Evolutionary conservation across 2,113 vertebrate species (phyloP), one percentile per base, ranked within the genome.

Genomic region (Chloropsis hardwickii): DNA sequence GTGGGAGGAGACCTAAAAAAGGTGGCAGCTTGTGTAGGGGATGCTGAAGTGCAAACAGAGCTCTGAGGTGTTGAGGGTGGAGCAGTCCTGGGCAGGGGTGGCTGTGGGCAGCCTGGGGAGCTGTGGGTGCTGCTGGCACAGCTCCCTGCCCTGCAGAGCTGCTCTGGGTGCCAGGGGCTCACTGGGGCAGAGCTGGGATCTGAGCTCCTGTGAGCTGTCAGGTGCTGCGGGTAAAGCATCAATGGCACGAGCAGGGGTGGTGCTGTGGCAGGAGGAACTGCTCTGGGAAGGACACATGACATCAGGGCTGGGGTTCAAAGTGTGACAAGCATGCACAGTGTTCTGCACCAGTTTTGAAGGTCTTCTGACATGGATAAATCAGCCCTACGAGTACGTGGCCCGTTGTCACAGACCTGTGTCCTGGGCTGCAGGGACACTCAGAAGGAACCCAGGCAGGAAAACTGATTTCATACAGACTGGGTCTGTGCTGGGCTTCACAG

Each of bases 361-460:
- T 6, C 12, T 37, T 66, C 40, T 64, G 48, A 12, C 29, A 15
- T 0, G 0, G 28, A 7, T 31, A 13, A 27, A 3, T n/a, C 45
- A 37, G 47, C 27, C 48, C 45, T 21, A 3, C 12, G 40, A 47
- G 24, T 29, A 14, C 0, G 1, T 61, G 56, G 78, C 9, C 40
- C 21, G 3, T 3, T 37, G 16, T 31, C 53, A 31, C 51, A 66
- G 81, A 29, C 5, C 85, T 1, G 6, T 24, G 62, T 54, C 66
- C 86, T 45, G 56, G 74, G 65, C 50, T 35, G 51, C n/a, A 31
- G 1, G 51, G 14, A 25, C 23, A 29, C 31, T 11, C n/a, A 6
- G 40, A 12, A 42, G 11, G 50, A 50, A 22, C 25, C 51, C 61
- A 45, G 60, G 42, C 70, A 40, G 40, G 17, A 74, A 44, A 57